Evolutionary conservation across 2,797 vertebrate genomes (phyloP).

Genomic region (Rhinoraja longicauda): DNA sequence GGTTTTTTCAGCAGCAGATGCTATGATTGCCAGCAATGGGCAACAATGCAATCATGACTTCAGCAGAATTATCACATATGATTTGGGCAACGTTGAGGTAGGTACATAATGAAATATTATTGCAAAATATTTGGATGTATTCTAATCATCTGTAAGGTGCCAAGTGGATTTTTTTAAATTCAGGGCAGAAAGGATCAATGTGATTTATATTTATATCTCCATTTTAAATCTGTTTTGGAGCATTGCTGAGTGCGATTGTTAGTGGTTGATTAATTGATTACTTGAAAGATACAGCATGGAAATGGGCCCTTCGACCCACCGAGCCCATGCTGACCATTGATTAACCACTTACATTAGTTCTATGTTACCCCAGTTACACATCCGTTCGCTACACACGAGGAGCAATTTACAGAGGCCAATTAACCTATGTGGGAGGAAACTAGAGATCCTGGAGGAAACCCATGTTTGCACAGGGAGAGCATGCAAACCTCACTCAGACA

Average conservation of each 20-base stretch:
- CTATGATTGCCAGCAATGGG: not conserved
- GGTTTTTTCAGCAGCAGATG: not conserved
- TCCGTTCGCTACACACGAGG: too few relatives aligned
- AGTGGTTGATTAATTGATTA: not conserved
- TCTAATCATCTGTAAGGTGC: not conserved
- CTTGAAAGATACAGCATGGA: too few relatives aligned
- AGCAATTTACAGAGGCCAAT: too few relatives aligned
- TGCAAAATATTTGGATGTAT: not conserved
- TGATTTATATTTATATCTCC: not conserved
- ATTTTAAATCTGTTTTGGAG: not conserved
- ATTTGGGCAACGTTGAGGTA: not conserved
- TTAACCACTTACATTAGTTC: too few relatives aligned
- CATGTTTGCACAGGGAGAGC: too few relatives aligned
- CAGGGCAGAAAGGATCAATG: not conserved
- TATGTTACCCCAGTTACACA: too few relatives aligned
- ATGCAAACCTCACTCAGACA: too few relatives aligned
- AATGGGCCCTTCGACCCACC: too few relatives aligned
- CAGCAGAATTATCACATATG: not conserved
- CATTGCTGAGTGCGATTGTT: not conserved
- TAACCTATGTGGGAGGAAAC: too few relatives aligned
- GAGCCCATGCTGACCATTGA: too few relatives aligned
- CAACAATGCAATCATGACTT: not conserved
- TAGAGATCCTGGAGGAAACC: too few relatives aligned
- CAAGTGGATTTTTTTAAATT: not conserved
- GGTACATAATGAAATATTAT: not conserved